Percentiles rank a stretch among this genome's conserved stretches.
These are phyloP conservation scores for Drosophila rellima DNA, from an alignment of 2,888 invertebrate species.

Conservation along the genomic window DNA sequence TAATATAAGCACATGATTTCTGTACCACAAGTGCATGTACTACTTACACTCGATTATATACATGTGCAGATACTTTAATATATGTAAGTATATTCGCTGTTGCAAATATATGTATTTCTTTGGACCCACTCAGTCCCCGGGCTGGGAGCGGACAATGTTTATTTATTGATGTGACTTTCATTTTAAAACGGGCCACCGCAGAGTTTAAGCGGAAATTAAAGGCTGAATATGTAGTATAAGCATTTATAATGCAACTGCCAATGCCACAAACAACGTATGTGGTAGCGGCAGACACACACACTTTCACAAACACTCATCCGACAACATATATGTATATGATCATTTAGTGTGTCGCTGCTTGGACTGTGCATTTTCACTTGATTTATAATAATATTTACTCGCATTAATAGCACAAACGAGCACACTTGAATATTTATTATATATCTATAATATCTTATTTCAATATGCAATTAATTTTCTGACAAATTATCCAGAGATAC, in stretches of 20 bases:
- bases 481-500: slow-evolving; percentile 15
- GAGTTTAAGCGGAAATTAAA: slow-evolving; percentile 75
- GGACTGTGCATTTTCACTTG: slow-evolving; percentile 30
- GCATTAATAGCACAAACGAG: slow-evolving; percentile 8
- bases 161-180: slow-evolving; percentile 74
- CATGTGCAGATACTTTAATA: slow-evolving; percentile 3
- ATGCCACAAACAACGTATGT: slow-evolving; percentile 15
- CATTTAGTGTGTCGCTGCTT: slow-evolving; percentile 24
- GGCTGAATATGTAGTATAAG: slow-evolving; percentile 39
- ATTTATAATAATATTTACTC: slow-evolving; percentile 42
- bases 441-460: slow-evolving; percentile 26
- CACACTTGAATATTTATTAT: slow-evolving; percentile 11
- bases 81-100: background rate
- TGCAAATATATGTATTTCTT: slow-evolving; percentile 11
- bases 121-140: background rate
- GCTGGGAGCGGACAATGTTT: slow-evolving; percentile 34
- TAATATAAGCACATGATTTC: slow-evolving; percentile 46
- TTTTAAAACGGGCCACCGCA: slow-evolving; percentile 63
- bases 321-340: slow-evolving; percentile 20
- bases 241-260: slow-evolving; percentile 37
- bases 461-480: slow-evolving; percentile 17
- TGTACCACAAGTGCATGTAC: slow-evolving; percentile 22
- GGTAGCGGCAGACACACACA: slow-evolving; percentile 2
- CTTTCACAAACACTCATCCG: background rate
- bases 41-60: background rate